A percentile compares a stretch with the other conserved stretches of the same genome.
phyloP scores from a whole-genome alignment of 37 sponge, comb jelly and placozoan genomes.

The Bolinopsis microptera region DNA sequence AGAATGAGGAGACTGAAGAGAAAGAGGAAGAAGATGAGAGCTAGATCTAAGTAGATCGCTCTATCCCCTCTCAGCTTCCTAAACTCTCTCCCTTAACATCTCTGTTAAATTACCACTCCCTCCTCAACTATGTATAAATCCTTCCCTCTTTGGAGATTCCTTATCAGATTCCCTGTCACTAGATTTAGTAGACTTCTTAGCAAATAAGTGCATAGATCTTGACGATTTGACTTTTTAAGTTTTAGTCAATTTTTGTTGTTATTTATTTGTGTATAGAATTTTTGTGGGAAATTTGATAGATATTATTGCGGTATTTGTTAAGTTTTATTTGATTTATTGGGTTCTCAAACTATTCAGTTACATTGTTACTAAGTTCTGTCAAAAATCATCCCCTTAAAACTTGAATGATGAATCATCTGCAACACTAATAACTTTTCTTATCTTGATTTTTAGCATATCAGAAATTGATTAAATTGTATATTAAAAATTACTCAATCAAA shows the following conservation, averaged over 20 bases:
- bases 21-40: constrained; percentile 66
- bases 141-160: neutral
- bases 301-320: neutral
- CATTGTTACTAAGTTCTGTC: too few species aligned
- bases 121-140: neutral
- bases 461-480: neutral
- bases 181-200: too few species aligned
- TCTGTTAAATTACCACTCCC: too few species aligned
- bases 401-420: too few species aligned
- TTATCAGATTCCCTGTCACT: neutral
- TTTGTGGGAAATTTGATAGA: neutral
- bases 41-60: constrained; percentile 54
- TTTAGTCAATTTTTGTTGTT: neutral
- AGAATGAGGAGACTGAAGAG: constrained; percentile 57
- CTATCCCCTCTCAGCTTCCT: neutral
- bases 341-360: neutral
- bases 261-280: neutral
- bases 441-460: too few species aligned
- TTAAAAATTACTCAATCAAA: neutral
- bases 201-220: neutral
- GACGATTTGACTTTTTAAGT: neutral
- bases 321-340: neutral
- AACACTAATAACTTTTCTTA: too few species aligned
- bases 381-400: too few species aligned
- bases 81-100: neutral